phyloP scores from a whole-genome alignment of 1,140 invertebrate species.

The Drosophila navojoa region DNA sequence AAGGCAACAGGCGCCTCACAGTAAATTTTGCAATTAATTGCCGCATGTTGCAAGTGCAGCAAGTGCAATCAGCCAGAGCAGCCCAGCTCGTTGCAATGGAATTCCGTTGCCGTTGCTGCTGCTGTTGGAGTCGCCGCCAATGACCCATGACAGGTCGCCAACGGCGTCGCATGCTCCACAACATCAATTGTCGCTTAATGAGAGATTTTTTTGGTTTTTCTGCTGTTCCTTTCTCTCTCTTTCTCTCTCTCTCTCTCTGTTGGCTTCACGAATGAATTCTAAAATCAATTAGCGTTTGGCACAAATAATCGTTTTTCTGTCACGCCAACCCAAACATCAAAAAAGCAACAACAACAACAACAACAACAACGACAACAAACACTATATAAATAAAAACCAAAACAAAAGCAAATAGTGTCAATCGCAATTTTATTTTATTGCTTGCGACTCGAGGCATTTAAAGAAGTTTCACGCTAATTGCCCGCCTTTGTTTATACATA shows the following conservation, averaged over 20 bases:
- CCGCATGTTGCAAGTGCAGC: constrained; percentile 27
- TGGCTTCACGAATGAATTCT: constrained; percentile 73
- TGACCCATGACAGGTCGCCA: constrained; percentile 76
- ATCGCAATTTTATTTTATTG: constrained; percentile 36
- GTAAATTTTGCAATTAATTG: constrained; percentile 46
- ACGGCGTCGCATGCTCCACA: constrained; percentile 12
- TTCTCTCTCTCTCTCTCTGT: background rate
- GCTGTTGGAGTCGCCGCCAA: constrained; percentile 49
- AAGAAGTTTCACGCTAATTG: constrained; percentile 45
- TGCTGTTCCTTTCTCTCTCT: constrained; percentile 31
- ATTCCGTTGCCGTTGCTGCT: constrained; percentile 46
- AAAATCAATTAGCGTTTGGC: constrained; percentile 82
- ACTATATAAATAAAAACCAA: constrained; percentile 9
- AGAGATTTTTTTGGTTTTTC: constrained; percentile 43
- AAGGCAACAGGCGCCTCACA: constrained; percentile 37
- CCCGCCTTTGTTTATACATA: constrained; percentile 42
- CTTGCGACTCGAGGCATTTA: constrained; percentile 17
- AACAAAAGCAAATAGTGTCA: constrained; percentile 24
- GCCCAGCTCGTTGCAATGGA: constrained; percentile 13
- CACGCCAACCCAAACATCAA: constrained; percentile 67
- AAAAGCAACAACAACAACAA: constrained; percentile 36
- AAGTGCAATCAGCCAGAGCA: background rate
- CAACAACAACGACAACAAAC: constrained; percentile 15
- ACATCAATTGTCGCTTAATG: constrained; percentile 68
- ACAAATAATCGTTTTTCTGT: constrained; percentile 81